These are phyloP conservation scores for Chrysolina oricalcia DNA, from an alignment of 2,888 invertebrate genomes.

Conservation along the genomic window DNA sequence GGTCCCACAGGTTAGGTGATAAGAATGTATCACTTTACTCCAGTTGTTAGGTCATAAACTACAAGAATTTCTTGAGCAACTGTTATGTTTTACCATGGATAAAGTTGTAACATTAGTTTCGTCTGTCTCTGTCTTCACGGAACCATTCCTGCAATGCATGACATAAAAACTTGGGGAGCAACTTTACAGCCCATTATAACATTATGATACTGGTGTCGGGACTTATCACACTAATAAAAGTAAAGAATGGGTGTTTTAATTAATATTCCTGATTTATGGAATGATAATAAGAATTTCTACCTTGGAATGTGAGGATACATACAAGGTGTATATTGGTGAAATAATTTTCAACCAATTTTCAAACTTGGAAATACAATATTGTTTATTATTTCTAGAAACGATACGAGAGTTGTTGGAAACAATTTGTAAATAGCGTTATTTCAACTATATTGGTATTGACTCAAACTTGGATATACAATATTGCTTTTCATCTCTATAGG, in stretches of 20 bases:
- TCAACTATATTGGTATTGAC: too few relatives aligned
- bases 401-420: too few relatives aligned
- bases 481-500: too few relatives aligned
- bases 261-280: background rate
- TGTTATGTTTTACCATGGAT: conserved; percentile 24
- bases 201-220: conserved; percentile 11
- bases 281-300: background rate
- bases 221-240: conserved; percentile 15
- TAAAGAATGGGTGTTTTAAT: background rate
- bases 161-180: conserved; percentile 9
- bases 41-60: conserved; percentile 8
- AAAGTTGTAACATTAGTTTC: conserved; percentile 16
- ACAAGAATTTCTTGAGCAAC: conserved; percentile 4
- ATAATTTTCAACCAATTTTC: too few relatives aligned
- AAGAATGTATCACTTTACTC: background rate
- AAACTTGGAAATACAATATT: too few relatives aligned
- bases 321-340: too few relatives aligned
- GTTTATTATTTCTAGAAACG: too few relatives aligned
- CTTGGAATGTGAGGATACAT: background rate
- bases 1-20: conserved; percentile 1
- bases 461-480: too few relatives aligned
- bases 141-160: background rate
- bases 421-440: too few relatives aligned
- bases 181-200: conserved; percentile 15
- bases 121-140: background rate